Evolutionary conservation across 2,888 invertebrate species (phyloP).

Genomic region (Calameuta filiformis): DNA sequence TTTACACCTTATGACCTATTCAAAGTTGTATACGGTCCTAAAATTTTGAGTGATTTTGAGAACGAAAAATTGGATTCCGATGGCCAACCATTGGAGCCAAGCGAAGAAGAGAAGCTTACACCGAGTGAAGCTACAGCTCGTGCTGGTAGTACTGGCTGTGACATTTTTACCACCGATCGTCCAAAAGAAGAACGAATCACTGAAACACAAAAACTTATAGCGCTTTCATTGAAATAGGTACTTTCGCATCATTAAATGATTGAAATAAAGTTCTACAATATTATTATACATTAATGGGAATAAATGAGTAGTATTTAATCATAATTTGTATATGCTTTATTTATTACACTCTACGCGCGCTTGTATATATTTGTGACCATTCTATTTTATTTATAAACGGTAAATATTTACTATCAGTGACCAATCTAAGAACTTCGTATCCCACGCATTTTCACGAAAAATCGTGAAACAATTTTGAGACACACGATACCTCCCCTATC

Average conservation of each 20-base stretch:
- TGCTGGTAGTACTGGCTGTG: conserved; percentile 83
- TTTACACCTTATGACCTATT: conserved; percentile 88
- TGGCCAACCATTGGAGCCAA: conserved; percentile 79
- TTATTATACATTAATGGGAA: not conserved
- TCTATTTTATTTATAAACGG: conserved; percentile 19
- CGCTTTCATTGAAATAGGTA: not conserved
- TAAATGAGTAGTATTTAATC: not conserved
- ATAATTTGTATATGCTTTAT: conserved; percentile 44
- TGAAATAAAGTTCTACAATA: not conserved
- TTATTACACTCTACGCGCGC: conserved; percentile 41
- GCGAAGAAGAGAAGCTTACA: conserved; percentile 76
- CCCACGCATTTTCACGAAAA: not conserved
- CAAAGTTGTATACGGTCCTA: conserved; percentile 81
- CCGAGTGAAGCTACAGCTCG: conserved; percentile 77
- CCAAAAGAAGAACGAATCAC: not conserved
- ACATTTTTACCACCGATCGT: conserved; percentile 71
- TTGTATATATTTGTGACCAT: conserved; percentile 23
- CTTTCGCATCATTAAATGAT: not conserved
- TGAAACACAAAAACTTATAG: not conserved
- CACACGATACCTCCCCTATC: conserved; percentile 2
- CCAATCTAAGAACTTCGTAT: not conserved
- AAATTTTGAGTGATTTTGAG: conserved; percentile 82
- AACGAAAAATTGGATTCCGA: conserved; percentile 76
- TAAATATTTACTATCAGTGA: conserved; percentile 6
- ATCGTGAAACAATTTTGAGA: not conserved